A percentile compares a stretch with the other conserved stretches of the same genome.
phyloP scores from a whole-genome alignment of 2,113 vertebrate species.

The Cyprinus carpio region DNA sequence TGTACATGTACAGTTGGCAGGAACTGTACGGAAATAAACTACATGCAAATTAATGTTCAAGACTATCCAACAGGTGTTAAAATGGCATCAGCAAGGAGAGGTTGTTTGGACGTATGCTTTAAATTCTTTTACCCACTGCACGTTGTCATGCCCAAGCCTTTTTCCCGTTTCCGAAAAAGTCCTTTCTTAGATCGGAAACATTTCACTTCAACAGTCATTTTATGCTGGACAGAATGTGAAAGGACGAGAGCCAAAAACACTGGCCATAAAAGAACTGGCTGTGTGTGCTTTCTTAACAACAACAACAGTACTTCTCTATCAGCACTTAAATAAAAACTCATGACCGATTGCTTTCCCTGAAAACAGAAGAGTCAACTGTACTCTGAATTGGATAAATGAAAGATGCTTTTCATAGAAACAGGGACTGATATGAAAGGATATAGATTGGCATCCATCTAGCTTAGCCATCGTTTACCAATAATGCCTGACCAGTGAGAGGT shows the following conservation, averaged over 20 bases:
- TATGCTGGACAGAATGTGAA: constrained; percentile 38
- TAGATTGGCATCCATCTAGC: constrained; percentile 21
- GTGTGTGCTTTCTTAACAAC: not conserved
- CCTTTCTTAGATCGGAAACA: constrained; percentile 23
- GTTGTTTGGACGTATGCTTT: not conserved
- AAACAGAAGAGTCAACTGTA: not conserved
- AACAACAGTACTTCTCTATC: constrained; percentile 16
- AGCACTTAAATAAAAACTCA: not conserved
- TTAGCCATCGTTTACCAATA: not conserved
- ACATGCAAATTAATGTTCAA: not conserved
- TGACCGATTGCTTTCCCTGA: too few relatives aligned
- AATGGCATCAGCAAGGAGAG: not conserved
- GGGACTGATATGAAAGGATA: not conserved
- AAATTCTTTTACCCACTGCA: constrained; percentile 1
- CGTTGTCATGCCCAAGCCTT: not conserved
- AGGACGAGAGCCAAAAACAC: constrained; percentile 9
- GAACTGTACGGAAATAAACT: not conserved
- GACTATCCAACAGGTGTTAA: not conserved
- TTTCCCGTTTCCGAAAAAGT: constrained; percentile 11
- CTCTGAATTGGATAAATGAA: not conserved
- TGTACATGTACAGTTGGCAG: not conserved
- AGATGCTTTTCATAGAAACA: constrained; percentile 1
- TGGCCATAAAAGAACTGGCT: constrained; percentile 26
- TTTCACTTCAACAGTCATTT: constrained; percentile 3
- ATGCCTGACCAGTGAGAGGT: not conserved